A percentile compares a stretch with the other conserved stretches of the same genome.
phyloP scores from a whole-genome alignment of 2,888 invertebrate species.

The Thymelicus acteon region DNA sequence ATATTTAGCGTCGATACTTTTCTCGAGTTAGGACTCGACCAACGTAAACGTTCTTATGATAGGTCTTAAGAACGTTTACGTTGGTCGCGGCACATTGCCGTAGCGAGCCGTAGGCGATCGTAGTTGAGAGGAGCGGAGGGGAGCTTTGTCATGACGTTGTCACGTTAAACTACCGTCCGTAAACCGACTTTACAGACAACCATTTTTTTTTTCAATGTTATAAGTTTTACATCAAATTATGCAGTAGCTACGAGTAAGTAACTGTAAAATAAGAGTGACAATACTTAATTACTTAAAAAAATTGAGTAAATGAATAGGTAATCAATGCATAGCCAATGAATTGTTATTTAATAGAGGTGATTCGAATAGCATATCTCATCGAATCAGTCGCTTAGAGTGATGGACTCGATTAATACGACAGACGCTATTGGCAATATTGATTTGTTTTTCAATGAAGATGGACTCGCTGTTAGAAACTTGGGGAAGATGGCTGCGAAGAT shows the following conservation, averaged over 20 bases:
- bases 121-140: too few species aligned
- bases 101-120: too few species aligned
- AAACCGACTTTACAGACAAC: too few species aligned
- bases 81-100: too few species aligned
- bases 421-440: conserved; percentile 40
- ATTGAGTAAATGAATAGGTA: conserved; percentile 10
- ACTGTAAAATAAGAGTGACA: background rate
- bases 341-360: conserved; percentile 30
- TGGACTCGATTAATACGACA: conserved; percentile 11
- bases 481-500: conserved; percentile 61
- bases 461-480: conserved; percentile 46
- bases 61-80: conserved; percentile 52
- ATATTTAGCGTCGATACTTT: conserved; percentile 58
- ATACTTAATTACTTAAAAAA: background rate
- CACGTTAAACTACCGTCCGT: too few species aligned
- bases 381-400: background rate
- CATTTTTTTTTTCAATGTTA: too few species aligned
- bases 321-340: conserved; percentile 36
- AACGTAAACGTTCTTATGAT: too few species aligned
- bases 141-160: too few species aligned
- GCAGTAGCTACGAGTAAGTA: too few species aligned
- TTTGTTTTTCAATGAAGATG: conserved; percentile 44
- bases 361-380: background rate
- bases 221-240: too few species aligned
- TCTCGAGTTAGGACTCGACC: too few species aligned